These are phyloP conservation scores for Leptopilina myrica DNA, from an alignment of 2,888 invertebrate genomes.

Conservation along the genomic window DNA sequence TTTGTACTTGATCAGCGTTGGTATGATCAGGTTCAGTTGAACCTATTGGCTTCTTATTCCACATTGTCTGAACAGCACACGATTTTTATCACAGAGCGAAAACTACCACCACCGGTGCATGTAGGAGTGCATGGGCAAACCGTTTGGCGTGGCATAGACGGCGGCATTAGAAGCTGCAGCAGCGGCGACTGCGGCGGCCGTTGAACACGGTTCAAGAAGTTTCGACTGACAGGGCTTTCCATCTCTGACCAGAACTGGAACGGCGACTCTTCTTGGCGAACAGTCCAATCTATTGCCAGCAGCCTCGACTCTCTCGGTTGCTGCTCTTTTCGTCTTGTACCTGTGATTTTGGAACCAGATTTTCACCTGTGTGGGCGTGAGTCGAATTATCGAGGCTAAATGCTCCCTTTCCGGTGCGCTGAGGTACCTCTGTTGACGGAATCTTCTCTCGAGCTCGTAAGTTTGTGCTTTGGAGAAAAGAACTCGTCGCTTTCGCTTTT, in stretches of 20 bases:
- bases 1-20: too few species aligned
- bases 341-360: slow-evolving; percentile 99
- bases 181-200: slow-evolving; percentile 47
- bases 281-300: slow-evolving; percentile 82
- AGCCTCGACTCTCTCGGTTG: slow-evolving; percentile 89
- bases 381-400: slow-evolving; percentile 93
- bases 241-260: slow-evolving; percentile 95
- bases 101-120: slow-evolving; percentile 79
- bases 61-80: slow-evolving; percentile 26
- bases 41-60: slow-evolving; percentile 29
- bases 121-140: slow-evolving; percentile 72
- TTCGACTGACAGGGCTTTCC: slow-evolving; percentile 90
- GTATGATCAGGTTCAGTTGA: too few species aligned
- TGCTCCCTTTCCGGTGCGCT: slow-evolving; percentile 99
- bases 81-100: slow-evolving; percentile 19
- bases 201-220: slow-evolving; percentile 65
- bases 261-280: slow-evolving; percentile 94
- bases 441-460: slow-evolving; percentile 95
- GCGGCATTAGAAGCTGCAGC: slow-evolving; percentile 41
- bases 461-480: slow-evolving; percentile 99
- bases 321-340: slow-evolving; percentile 99
- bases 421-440: slow-evolving; percentile 96
- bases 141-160: slow-evolving; percentile 60
- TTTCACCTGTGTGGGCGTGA: slow-evolving; percentile 98
- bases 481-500: slow-evolving; percentile 96